Conservation (phyloP, 2,888 invertebrate genomes). For the Andrena praecox region DNA sequence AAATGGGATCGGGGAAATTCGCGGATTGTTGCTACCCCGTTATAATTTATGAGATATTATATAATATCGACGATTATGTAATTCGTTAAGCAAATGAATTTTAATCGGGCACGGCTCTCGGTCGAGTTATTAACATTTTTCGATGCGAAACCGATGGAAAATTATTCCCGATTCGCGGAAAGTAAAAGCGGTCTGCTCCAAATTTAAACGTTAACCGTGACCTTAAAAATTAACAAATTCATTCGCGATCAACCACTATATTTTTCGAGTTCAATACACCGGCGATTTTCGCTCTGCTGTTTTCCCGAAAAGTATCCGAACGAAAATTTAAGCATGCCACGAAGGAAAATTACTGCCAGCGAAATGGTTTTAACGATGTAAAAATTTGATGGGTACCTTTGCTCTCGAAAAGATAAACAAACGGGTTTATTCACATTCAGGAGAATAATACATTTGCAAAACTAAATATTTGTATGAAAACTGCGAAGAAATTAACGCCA, state of each 20-base stretch:
- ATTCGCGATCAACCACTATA: background rate
- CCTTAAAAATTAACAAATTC: conserved; percentile 46
- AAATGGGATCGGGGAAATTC: background rate
- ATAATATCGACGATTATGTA: conserved; percentile 19
- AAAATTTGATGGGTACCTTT: background rate
- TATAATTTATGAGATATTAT: conserved; percentile 40
- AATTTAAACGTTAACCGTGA: conserved; percentile 51
- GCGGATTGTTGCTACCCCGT: background rate
- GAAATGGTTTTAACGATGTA: background rate
- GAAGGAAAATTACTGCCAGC: background rate
- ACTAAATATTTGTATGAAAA: background rate
- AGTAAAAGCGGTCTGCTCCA: conserved; percentile 45
- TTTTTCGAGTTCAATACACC: conserved; percentile 2
- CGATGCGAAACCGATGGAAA: conserved; percentile 43
- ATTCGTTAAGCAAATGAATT: conserved; percentile 45
- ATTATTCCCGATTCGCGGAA: conserved; percentile 37
- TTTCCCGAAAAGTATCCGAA: background rate
- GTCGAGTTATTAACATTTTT: conserved; percentile 49
- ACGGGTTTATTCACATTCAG: background rate
- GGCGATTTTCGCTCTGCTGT: background rate
- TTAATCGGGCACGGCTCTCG: conserved; percentile 15
- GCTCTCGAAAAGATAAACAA: background rate
- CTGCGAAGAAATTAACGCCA: background rate
- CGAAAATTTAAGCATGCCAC: background rate
- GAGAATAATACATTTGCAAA: background rate